Percentiles rank a stretch among this genome's conserved stretches.
Conservation (phyloP, 1,140 invertebrate species). For the Diabrotica undecimpunctata region DNA sequence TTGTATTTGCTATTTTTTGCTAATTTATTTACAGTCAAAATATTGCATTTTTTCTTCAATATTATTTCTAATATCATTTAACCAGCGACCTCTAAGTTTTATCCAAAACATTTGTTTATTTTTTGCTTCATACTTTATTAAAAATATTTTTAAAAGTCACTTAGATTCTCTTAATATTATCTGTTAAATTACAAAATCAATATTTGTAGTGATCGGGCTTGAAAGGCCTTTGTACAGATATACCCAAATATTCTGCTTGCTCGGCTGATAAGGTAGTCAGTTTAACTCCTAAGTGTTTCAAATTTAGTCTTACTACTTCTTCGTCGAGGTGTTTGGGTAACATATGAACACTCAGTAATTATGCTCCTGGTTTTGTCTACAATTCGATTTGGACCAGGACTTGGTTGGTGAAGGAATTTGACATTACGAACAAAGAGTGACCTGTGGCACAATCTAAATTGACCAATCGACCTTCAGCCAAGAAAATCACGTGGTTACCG, state of each 20-base stretch:
- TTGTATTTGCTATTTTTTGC: no score
- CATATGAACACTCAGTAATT: conserved; percentile 86
- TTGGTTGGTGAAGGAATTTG: conserved; percentile 99
- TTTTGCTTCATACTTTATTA: no score
- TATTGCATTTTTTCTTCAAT: no score
- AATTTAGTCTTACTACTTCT: conserved; percentile 94
- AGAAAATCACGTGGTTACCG: conserved; percentile 89
- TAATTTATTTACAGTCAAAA: no score
- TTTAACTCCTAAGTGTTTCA: conserved; percentile 96
- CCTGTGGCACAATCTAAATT: conserved; percentile 98
- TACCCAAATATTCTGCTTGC: conserved; percentile 89
- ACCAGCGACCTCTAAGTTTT: no score
- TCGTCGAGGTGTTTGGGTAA: conserved; percentile 97
- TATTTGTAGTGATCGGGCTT: conserved; percentile 91
- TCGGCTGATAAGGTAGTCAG: conserved; percentile 85
- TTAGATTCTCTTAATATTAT: no score
- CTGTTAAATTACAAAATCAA: conserved; percentile 1
- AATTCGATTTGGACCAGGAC: conserved; percentile 97
- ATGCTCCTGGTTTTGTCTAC: conserved; percentile 86
- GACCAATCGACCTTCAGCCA: conserved; percentile 95
- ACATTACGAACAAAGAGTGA: conserved; percentile 99
- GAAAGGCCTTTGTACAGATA: conserved; percentile 87
- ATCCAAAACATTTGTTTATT: no score
- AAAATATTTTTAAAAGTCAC: no score
- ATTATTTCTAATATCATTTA: no score